A percentile compares a stretch with the other conserved stretches of the same genome.
Conservation (phyloP, 2,888 invertebrate genomes). For the Cephus pulcher region DNA sequence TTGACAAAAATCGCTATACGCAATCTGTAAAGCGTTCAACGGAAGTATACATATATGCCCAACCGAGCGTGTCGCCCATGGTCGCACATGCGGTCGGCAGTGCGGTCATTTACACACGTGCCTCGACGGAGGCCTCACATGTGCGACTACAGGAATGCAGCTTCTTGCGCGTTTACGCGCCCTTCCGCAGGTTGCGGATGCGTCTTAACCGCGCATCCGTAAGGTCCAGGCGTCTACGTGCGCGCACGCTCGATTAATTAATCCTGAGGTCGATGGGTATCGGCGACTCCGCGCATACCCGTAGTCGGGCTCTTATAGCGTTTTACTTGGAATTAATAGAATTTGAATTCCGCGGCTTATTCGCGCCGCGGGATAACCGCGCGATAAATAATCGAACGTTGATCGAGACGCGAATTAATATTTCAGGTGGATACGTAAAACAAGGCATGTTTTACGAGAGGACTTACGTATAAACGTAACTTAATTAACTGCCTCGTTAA, state of each 20-base stretch:
- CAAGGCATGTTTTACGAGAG: not conserved
- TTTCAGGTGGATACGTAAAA: not conserved
- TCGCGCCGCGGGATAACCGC: not conserved
- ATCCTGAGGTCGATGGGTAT: not conserved
- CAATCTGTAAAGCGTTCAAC: not conserved
- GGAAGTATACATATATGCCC: not conserved
- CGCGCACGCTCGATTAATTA: not conserved
- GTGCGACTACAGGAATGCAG: not conserved
- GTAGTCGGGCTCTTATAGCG: not conserved
- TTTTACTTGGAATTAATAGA: not conserved
- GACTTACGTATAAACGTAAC: not conserved
- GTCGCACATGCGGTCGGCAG: not conserved
- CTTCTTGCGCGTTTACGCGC: not conserved
- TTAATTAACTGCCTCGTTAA: not conserved
- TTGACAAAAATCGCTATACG: not conserved
- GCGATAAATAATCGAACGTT: not conserved
- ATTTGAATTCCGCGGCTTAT: not conserved
- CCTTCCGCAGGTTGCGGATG: not conserved
- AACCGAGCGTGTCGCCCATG: not conserved
- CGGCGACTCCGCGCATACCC: not conserved
- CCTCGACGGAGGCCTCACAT: not conserved
- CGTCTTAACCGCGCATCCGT: not conserved
- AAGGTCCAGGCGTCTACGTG: not conserved
- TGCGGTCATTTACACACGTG: not conserved
- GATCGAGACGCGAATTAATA: not conserved